Evolutionary conservation across 2,113 vertebrate species (phyloP), one percentile per base, ranked within the genome.

Genomic region (Glaucidium brasilianum): DNA sequence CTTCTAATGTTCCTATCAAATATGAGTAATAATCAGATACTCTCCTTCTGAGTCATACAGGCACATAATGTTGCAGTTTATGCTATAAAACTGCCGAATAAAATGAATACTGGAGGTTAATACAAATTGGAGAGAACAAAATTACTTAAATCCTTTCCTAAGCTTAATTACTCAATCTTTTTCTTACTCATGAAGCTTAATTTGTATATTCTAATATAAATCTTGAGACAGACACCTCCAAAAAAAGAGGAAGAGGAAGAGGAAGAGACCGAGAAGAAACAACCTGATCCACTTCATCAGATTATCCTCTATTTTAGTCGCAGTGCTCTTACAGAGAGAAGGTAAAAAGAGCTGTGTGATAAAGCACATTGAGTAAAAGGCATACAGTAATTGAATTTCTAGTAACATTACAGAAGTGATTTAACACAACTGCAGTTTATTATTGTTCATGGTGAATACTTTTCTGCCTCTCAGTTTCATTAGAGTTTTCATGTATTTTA

Each of bases 231-330:
- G 99, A 99, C 98, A 96, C 98, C 98, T 35, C 98, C 99, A 91
- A 98, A 98, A 96, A 99, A 98, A 95, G 97, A 98, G 37, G 99
- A 99, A 77, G 99, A 99, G 81, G 99, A 99, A 66, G 99, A 99
- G 76, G 99, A 99, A 85, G 98, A 99, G 71, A 96, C 87, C 7
- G 98, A 99, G 82, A 99, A 98, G 93, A 99, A 98, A 76, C 98
- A 99, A 52, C 99, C 99, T 9, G 99, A 99, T 93, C 99, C 99
- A n/a, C 99, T 99, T 94, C 99, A 99, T 97, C 99, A 99, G 97
- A 99, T 99, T 94, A 99, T 99, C 88, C 98, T 99, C 90, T 99
- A 99, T 95, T 99, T 99, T 47, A 99, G 99, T 97, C 99, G 98
- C 96, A 99, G 98, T 11, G 99, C 99, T 72, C 98, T 99, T 83